Evolutionary conservation across 2,888 invertebrate species (phyloP).

Genomic region (Allygus modestus): DNA sequence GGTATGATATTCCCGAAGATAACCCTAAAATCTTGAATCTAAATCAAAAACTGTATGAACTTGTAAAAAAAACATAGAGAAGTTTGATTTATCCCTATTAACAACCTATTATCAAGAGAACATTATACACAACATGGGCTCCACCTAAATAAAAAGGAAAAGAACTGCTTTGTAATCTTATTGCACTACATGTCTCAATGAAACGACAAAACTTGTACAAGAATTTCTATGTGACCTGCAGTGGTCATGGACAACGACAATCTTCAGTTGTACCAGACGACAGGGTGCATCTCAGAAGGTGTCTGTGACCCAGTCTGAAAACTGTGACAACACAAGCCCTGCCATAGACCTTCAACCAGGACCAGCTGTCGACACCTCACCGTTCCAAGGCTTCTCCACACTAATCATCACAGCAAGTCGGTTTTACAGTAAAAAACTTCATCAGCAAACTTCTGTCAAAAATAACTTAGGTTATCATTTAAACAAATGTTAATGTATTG

Average conservation of each 20-base stretch:
- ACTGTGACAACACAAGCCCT: not conserved
- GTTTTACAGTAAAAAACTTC: not conserved
- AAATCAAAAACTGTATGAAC: not conserved
- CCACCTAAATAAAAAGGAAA: not conserved
- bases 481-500: not conserved
- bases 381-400: not conserved
- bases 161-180: not conserved
- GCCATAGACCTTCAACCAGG: not conserved
- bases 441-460: not conserved
- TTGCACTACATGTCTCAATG: not conserved
- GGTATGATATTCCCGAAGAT: not conserved
- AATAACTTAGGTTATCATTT: not conserved
- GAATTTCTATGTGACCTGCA: not conserved
- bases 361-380: not conserved
- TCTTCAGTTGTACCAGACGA: not conserved
- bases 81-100: not conserved
- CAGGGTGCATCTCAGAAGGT: not conserved
- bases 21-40: not conserved
- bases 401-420: not conserved
- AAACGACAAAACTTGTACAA: not conserved
- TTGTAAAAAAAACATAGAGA: not conserved
- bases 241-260: not conserved
- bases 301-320: not conserved
- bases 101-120: not conserved
- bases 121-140: not conserved